Evolutionary conservation across 2,113 vertebrate genomes (phyloP).

Genomic region (Thunnus thynnus): DNA sequence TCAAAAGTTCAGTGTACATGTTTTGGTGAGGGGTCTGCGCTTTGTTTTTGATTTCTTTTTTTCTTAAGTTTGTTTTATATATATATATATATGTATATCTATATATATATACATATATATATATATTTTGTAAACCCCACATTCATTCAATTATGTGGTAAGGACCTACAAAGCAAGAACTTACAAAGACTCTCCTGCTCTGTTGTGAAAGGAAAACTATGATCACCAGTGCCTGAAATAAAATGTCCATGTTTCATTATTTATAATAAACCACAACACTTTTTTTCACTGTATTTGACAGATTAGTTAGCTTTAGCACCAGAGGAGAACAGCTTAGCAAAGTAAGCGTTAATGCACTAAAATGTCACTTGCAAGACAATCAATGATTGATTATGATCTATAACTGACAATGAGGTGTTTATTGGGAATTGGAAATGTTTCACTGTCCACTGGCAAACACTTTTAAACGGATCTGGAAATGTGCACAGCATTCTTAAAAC

Average conservation of each 20-base stretch:
- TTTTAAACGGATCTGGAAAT: slow-evolving; percentile 16
- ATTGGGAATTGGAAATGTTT: slow-evolving; percentile 2
- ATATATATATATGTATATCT: background rate
- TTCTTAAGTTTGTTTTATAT: slow-evolving; percentile 1
- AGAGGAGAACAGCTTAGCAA: slow-evolving; percentile 5
- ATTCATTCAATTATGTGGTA: slow-evolving; percentile 16
- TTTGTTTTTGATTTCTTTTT: slow-evolving; percentile 4
- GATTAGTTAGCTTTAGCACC: slow-evolving; percentile 2
- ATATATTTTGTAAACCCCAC: slow-evolving; percentile 10
- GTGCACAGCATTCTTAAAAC: background rate
- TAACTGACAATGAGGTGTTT: slow-evolving; percentile 17
- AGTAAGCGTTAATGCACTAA: background rate
- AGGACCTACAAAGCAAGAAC: slow-evolving; percentile 29
- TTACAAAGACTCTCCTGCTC: slow-evolving; percentile 34
- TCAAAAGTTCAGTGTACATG: slow-evolving; percentile 42
- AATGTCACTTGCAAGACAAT: slow-evolving; percentile 69
- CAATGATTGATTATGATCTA: slow-evolving; percentile 26
- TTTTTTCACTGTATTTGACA: slow-evolving; percentile 6
- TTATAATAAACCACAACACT: slow-evolving; percentile 5
- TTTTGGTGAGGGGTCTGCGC: slow-evolving; percentile 52
- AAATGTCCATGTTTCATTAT: slow-evolving; percentile 38
- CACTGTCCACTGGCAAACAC: background rate
- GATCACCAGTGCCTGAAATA: slow-evolving; percentile 43
- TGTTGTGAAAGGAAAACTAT: slow-evolving; percentile 35
- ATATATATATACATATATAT: too few relatives aligned